Evolutionary conservation across 2,113 vertebrate genomes (phyloP).

Genomic region (Myotis lucifugus): DNA sequence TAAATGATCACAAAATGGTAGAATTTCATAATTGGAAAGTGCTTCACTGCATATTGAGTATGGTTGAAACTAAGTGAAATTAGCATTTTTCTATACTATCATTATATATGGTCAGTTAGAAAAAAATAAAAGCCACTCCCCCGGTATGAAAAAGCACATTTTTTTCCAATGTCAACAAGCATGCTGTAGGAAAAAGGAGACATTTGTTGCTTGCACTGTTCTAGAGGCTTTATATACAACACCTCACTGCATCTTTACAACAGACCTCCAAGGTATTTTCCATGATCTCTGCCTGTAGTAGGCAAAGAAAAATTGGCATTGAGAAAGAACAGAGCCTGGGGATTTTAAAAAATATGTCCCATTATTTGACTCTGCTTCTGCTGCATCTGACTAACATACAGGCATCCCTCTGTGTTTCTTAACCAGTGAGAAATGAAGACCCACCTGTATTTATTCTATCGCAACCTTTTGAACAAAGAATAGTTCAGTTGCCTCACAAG

Average conservation of each 20-base stretch:
- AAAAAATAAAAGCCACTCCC: constrained; percentile 4
- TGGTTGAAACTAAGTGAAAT: neutral
- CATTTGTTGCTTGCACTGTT: neutral
- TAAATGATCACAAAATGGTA: neutral
- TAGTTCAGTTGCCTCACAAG: neutral
- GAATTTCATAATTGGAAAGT: neutral
- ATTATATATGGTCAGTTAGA: neutral
- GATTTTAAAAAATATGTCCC: neutral
- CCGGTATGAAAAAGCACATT: neutral
- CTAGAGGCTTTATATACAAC: neutral
- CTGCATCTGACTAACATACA: neutral
- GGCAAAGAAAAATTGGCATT: constrained; percentile 8
- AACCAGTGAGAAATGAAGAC: neutral
- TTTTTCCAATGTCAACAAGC: neutral
- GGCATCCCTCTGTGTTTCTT: neutral
- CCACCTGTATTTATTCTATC: neutral
- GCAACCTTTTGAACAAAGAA: neutral
- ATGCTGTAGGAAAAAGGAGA: neutral
- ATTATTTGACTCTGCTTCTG: neutral
- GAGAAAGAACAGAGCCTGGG: neutral
- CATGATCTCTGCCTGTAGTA: neutral
- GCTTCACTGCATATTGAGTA: neutral
- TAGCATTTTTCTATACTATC: neutral
- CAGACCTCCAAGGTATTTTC: neutral
- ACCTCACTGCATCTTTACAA: neutral